Evolutionary conservation across 2,113 vertebrate genomes (phyloP).

Genomic region (Pluvianellus socialis): DNA sequence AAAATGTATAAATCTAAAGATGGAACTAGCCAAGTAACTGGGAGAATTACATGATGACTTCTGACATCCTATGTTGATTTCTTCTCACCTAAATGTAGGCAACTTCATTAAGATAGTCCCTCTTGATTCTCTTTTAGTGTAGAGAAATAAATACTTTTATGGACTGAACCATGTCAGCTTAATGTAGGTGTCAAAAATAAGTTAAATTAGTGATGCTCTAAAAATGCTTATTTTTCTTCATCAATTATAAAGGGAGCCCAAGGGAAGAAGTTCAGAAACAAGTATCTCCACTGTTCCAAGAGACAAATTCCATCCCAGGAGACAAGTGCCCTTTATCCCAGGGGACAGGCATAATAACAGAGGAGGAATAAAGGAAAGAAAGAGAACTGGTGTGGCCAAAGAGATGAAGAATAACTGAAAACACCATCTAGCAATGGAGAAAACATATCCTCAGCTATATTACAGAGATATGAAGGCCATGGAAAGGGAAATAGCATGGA

Average conservation of each 20-base stretch:
- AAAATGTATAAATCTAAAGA: not conserved
- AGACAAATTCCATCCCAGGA: not conserved
- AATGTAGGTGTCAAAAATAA: not conserved
- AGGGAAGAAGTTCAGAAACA: not conserved
- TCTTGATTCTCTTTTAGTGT: not conserved
- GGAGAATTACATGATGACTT: not conserved
- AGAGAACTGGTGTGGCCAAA: not conserved
- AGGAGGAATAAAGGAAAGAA: not conserved
- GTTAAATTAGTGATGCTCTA: not conserved
- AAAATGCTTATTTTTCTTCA: not conserved
- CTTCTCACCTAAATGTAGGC: not conserved
- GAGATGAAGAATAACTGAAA: not conserved
- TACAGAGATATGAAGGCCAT: not conserved
- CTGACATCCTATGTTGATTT: not conserved
- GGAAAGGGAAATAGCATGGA: not conserved
- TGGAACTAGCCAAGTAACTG: not conserved
- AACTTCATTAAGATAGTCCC: not conserved
- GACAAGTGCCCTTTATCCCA: not conserved
- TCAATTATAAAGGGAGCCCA: not conserved
- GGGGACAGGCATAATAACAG: not conserved
- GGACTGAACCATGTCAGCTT: not conserved
- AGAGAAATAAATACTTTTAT: not conserved
- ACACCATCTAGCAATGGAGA: not conserved
- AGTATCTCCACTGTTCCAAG: not conserved
- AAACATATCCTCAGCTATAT: not conserved